Percentiles rank a stretch among this genome's conserved stretches.
phyloP scores from a whole-genome alignment of 2,888 invertebrate species.

The Aelia acuminata region DNA sequence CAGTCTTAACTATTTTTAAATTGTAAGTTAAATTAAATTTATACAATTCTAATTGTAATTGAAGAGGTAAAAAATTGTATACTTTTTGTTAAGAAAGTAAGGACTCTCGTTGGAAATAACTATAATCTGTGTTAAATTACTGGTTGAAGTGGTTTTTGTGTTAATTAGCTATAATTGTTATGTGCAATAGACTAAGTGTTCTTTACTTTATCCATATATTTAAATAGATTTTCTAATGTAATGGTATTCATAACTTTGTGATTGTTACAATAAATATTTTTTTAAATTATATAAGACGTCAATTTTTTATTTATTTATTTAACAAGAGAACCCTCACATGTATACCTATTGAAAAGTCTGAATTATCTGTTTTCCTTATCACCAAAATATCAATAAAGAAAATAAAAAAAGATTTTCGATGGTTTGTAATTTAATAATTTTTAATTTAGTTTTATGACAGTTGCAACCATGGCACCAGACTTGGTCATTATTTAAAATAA shows the following conservation, averaged over 20 bases:
- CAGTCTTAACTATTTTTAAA: neutral
- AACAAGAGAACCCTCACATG: no score
- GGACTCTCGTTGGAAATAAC: neutral
- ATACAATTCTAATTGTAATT: neutral
- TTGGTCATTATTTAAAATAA: no score
- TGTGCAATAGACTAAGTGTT: neutral
- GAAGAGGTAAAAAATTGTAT: neutral
- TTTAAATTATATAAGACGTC: neutral
- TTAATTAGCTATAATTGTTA: neutral
- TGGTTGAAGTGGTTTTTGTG: neutral
- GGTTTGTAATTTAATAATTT: no score
- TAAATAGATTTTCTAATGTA: constrained; percentile 6
- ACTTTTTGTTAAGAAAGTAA: neutral
- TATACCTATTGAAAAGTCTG: neutral
- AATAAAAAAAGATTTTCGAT: no score
- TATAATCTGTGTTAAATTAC: neutral
- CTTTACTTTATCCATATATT: neutral
- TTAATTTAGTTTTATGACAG: no score
- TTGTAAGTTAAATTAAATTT: neutral
- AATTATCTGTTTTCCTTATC: neutral
- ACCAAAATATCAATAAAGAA: neutral
- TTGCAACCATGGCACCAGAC: no score
- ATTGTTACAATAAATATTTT: constrained; percentile 14
- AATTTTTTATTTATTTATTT: neutral
- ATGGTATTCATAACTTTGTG: neutral